These are phyloP conservation scores for Equus quagga DNA, from an alignment of 2,113 vertebrate species.

Conservation along the genomic window DNA sequence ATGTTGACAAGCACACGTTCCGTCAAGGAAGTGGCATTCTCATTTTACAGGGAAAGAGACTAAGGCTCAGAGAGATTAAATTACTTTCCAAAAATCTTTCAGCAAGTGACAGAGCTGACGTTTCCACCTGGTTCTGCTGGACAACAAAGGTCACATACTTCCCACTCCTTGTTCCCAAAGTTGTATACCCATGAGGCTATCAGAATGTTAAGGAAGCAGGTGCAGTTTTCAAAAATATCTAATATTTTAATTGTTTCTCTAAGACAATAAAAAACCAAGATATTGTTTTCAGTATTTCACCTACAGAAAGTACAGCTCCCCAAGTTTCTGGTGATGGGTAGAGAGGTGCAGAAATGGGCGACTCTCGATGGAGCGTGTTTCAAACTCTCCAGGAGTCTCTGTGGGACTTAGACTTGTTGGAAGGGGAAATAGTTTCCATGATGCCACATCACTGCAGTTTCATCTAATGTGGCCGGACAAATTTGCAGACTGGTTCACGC, in stretches of 20 bases:
- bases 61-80: background rate
- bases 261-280: background rate
- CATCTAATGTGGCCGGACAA: background rate
- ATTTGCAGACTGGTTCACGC: background rate
- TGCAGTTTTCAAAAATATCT: background rate
- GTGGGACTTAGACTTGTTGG: background rate
- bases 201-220: background rate
- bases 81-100: background rate
- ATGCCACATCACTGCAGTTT: background rate
- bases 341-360: background rate
- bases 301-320: background rate
- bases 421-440: background rate
- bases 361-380: background rate
- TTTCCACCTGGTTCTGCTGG: background rate
- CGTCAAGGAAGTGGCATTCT: background rate
- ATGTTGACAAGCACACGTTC: background rate
- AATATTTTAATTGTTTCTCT: background rate
- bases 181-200: background rate
- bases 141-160: background rate
- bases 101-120: background rate
- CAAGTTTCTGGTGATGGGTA: background rate
- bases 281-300: background rate
- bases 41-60: background rate
- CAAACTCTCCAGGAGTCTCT: background rate
- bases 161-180: background rate